Base-by-base conservation (phyloP, 2,888 invertebrate genomes). In the Acleris sparsana region DNA sequence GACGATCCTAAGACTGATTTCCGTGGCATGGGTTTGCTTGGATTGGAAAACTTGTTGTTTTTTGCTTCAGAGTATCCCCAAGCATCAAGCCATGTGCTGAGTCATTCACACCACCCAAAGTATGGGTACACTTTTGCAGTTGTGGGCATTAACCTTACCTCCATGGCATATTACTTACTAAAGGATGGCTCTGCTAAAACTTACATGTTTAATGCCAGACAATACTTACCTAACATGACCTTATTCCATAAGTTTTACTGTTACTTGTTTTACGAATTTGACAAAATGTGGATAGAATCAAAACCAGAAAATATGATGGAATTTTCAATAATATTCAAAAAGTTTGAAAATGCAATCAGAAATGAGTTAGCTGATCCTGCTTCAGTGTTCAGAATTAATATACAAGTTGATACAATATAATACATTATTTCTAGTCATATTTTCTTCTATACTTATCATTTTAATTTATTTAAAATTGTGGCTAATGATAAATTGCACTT, bases 1-100 rank as follows among this genome's bases (percentile, higher is more conserved):
- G 97, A 98, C 79, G 99, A 99, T 93, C 99, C 99, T 0, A 97
- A 97, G 86, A 99, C 99, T 0, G 99, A 99, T 90, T 99, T 99
- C 82, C 95, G 99, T 60, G 99, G 99, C 69, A 99, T 99, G 99
- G 99, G 99, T 25, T 86, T 99, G 68, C 93, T 99, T 49, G 99
- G 99, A 9, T 89, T 99, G 55, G 97, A 99, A 76, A 99, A 99
- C 88, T 93, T 99, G 1, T 82, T 98, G 76, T 98, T 94, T 80
- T 98, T 99, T 89, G 96, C 97, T 29, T 94, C 93, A 44, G 96
- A 97, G 80, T 97, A 97, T 85, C 95, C 95, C 20, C 94, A 94
- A 75, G 95, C 96, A 17, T 96, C 98, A 2, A 94, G 94, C 60
- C 96, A 97, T 82, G 96, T 98, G 5, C 89, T 98, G 16, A 95